Evolutionary conservation across 2,797 vertebrate genomes (phyloP), one percentile per base, ranked within the genome.

Genomic region (Xyrichtys novacula): DNA sequence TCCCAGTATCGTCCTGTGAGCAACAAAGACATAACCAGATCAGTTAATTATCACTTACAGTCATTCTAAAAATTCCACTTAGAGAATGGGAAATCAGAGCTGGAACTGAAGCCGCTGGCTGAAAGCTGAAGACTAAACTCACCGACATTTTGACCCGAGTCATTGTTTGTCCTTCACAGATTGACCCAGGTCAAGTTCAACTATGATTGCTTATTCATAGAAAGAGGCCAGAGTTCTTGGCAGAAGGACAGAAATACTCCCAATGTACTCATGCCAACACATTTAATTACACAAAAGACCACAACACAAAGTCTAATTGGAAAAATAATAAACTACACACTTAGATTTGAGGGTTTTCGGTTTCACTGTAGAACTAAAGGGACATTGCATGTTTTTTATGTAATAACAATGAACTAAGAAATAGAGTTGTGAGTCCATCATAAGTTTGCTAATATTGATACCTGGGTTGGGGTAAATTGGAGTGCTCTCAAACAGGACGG

Each of bases 401-500:
- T n/a, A n/a, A n/a, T n/a, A n/a, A n/a, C n/a, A n/a, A n/a, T n/a
- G n/a, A n/a, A n/a, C n/a, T n/a, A n/a, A n/a, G n/a, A n/a, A n/a
- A n/a, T n/a, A 7, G 15, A 36, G 2, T n/a, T 43, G 3, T 19
- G 36, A 36, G 3, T 23, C 1, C n/a, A 39, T 75, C 5, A 22
- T 12, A 16, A 10, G 12, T 29, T 29, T 25, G 39, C 28, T 12
- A 16, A n/a, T 0, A 0, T 56, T 48, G 91, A 88, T 90, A 98
- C 98, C 98, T 92, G 97, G 96, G 87, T 99, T 80, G 1, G 98
- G 98, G 83, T 98, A 99, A 58, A 95, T 57, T 0, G 98, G 98
- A 25, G 97, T 99, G 87, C 98, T 98, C 83, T 99, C 97, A 88
- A 99, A 99, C 58, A 99, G 92, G 39, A 99, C 95, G 0, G 94